Evolutionary conservation across 2,113 vertebrate species (phyloP), one percentile per base, ranked within the genome.

Genomic region (Hypocryptadius cinnamomeus): DNA sequence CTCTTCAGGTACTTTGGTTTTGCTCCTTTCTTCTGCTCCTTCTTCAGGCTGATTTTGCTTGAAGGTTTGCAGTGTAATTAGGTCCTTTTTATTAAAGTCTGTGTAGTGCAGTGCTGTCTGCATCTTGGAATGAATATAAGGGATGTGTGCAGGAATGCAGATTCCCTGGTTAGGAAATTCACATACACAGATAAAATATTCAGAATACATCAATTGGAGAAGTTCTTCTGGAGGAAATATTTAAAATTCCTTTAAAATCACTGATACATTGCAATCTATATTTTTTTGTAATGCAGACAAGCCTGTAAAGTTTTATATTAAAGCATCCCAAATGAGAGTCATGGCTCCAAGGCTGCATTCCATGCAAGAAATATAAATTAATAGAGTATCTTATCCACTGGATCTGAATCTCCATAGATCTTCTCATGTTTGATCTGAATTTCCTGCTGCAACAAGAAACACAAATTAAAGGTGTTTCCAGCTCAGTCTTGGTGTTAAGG

Each of bases 351-450:
- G 72, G 18, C 14, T 48, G 17, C 30, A 19, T 65, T 85, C n/a
- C 33, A 4, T 14, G 9, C 11, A 13, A 33, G 31, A 80, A 86
- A n/a, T 45, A 30, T 3, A 39, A 87, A 74, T 71, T 22, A 53
- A 33, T 11, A 31, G 8, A 25, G 3, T 15, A 23, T 39, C 48
- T 63, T 51, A 28, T 39, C 19, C 9, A 22, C 1, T 56, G 40
- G 20, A 47, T 57, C 31, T 72, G 61, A 44, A 31, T 59, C 22
- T 60, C 6, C 24, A 4, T 1, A 23, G 44, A 40, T 35, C 25
- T 65, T 65, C 30, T 23, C 2, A 0, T 21, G 27, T 14, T 40
- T 0, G 0, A 40, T 30, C 19, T 71, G 33, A 44, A 74, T 37
- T 80, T 72, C 31, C n/a, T 69, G 13, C 15, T 33, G 56, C 8